Conservation (phyloP, 30 jellyfish, hydroid and myxozoan genomes). For the Turritopsis dohrnii region DNA sequence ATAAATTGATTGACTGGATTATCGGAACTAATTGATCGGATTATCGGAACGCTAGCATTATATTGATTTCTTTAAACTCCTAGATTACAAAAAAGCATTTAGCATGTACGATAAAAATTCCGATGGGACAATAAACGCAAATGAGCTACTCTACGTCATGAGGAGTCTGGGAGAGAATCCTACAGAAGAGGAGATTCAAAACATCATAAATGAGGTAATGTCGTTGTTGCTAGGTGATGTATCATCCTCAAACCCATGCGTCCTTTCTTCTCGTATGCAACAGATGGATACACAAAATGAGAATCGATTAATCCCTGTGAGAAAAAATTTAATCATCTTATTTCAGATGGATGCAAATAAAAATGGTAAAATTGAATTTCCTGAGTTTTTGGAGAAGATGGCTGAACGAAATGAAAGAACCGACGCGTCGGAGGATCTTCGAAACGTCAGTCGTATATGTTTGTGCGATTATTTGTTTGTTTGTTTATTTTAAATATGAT, state of each 20-base stretch:
- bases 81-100: conserved; percentile 15
- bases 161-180: conserved; percentile 27
- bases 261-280: not conserved
- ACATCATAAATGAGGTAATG: conserved; percentile 12
- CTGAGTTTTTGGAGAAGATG: conserved; percentile 21
- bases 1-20: not conserved
- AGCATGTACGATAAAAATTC: conserved; percentile 10
- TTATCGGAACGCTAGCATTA: not conserved
- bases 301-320: not conserved
- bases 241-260: not conserved
- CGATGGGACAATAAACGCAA: conserved; percentile 18
- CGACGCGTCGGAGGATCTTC: not conserved
- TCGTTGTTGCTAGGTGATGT: not conserved
- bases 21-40: no score
- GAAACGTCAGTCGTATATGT: conserved; percentile 2
- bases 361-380: conserved; percentile 19
- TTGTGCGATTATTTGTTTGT: not conserved
- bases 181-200: conserved; percentile 15
- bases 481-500: not conserved
- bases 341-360: conserved; percentile 13
- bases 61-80: not conserved
- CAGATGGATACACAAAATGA: not conserved
- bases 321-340: not conserved
- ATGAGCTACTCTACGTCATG: conserved; percentile 2
- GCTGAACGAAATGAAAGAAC: conserved; percentile 24